A percentile compares a stretch with the other conserved stretches of the same genome.
Conservation (phyloP, 1,140 invertebrate genomes). For the Popillia japonica region DNA sequence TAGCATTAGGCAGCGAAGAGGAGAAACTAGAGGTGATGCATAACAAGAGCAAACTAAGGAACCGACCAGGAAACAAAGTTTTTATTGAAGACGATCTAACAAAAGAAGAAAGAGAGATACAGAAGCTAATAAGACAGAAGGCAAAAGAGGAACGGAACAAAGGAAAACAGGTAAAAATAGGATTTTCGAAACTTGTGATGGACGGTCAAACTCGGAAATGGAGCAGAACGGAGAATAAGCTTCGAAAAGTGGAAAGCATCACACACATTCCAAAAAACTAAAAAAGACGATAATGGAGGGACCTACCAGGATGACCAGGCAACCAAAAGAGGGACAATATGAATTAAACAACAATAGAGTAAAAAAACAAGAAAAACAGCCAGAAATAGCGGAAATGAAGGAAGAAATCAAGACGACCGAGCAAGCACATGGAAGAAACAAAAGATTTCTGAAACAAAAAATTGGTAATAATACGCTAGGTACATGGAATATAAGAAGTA, state of each 20-base stretch:
- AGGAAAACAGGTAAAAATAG: slow-evolving; percentile 38
- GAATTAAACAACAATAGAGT: neutral
- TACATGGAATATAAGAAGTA: slow-evolving; percentile 42
- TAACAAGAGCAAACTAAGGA: slow-evolving; percentile 36
- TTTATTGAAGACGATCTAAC: slow-evolving; percentile 39
- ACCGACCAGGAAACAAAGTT: slow-evolving; percentile 6
- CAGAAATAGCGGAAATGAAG: slow-evolving; percentile 14
- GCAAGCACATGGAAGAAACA: neutral
- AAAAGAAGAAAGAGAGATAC: slow-evolving; percentile 27
- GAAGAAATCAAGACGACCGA: neutral
- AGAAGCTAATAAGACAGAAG: slow-evolving; percentile 32
- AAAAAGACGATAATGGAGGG: neutral
- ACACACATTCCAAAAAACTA: neutral
- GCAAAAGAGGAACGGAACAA: slow-evolving; percentile 7
- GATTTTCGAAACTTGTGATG: slow-evolving; percentile 35
- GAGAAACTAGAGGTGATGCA: neutral
- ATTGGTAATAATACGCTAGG: slow-evolving; percentile 30
- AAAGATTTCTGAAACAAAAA: neutral
- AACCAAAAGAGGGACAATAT: neutral
- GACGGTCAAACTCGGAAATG: neutral
- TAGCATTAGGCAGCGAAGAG: neutral
- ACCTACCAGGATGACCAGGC: neutral
- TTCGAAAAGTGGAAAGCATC: slow-evolving; percentile 19
- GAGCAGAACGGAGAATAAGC: neutral
- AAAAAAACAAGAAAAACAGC: neutral